Percentiles rank a stretch among this genome's conserved stretches.
phyloP scores from a whole-genome alignment of 1,140 invertebrate species.

The Ladona fulva region DNA sequence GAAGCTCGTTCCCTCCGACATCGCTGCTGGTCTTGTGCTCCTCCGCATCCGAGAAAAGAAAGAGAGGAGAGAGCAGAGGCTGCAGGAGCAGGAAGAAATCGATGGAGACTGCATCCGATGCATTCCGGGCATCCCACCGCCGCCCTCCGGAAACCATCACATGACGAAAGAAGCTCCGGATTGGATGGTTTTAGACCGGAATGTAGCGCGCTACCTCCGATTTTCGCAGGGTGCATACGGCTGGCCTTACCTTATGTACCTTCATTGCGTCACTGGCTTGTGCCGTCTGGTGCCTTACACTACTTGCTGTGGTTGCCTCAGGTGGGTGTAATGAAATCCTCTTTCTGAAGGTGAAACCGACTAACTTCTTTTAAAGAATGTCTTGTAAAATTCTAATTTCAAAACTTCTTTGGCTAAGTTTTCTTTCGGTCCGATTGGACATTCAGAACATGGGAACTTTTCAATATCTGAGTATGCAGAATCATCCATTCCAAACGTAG shows the following conservation, averaged over 20 bases:
- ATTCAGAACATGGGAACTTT: too few species aligned
- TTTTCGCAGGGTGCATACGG: slow-evolving; percentile 78
- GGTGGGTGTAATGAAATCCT: slow-evolving; percentile 38
- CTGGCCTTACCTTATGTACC: slow-evolving; percentile 79
- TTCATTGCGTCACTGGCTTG: slow-evolving; percentile 60
- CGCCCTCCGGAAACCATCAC: background rate
- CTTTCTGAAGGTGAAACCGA: too few species aligned
- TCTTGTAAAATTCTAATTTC: too few species aligned
- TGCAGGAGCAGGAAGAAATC: slow-evolving; percentile 53
- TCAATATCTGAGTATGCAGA: too few species aligned
- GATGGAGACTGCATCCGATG: background rate
- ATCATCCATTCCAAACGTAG: too few species aligned
- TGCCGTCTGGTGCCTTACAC: slow-evolving; percentile 59
- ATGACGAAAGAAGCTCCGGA: slow-evolving; percentile 40
- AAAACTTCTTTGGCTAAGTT: too few species aligned
- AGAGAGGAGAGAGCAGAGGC: slow-evolving; percentile 53
- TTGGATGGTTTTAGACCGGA: slow-evolving; percentile 68
- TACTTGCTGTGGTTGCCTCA: slow-evolving; percentile 63
- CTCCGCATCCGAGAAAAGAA: slow-evolving; percentile 62
- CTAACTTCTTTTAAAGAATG: too few species aligned
- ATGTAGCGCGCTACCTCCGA: slow-evolving; percentile 64
- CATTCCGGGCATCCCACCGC: background rate
- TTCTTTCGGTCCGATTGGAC: too few species aligned
- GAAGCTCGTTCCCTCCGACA: slow-evolving; percentile 80
- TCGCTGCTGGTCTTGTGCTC: slow-evolving; percentile 76